Base-by-base conservation (phyloP, 2,113 vertebrate species). In the Castor canadensis region DNA sequence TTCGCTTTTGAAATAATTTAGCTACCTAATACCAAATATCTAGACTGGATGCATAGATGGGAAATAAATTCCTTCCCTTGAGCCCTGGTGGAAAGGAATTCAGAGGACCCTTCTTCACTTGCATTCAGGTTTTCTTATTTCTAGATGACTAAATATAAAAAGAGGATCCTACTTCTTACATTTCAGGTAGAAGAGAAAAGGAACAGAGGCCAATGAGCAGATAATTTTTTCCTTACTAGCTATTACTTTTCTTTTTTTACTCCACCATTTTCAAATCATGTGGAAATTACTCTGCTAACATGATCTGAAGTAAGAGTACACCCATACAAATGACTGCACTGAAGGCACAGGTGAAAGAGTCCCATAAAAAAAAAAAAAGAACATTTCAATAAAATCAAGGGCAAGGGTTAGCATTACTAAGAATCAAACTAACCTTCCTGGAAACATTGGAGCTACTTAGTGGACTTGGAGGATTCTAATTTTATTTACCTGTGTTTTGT, bases 1-100 rank as follows among this genome's bases (percentile, higher is more conserved):
- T 84, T 80, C 16, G 83, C 75, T 8, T 77, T 58, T 87, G 77
- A 95, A 95, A 69, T 92, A 64, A 95, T 47, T 96, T 93, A 89
- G 45, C 40, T 60, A 35, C 69, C 86, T 40, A 20, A 92, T 76
- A 86, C 22, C 38, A 88, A 72, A 64, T 84, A 88, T 49, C 60
- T 80, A 30, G 28, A 38, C 40, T 24, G 32, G 28, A 69, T 71
- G 9, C 76, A 35, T 22, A 38, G 32, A 77, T 54, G 43, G 40
- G n/a, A 92, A 62, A 13, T 72, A 81, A 87, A 87, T 85, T 72
- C 93, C 54, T 72, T 11, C 35, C 30, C 72, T 5, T n/a, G 77
- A n/a, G 19, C 9, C 28, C 22, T 35, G 5, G 38, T 22, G 45
- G 79, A 84, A 94, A 35, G 71, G 56, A 67, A 91, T 87, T 89